phyloP scores from a whole-genome alignment of 2,797 vertebrate species.

The Parambassis ranga region DNA sequence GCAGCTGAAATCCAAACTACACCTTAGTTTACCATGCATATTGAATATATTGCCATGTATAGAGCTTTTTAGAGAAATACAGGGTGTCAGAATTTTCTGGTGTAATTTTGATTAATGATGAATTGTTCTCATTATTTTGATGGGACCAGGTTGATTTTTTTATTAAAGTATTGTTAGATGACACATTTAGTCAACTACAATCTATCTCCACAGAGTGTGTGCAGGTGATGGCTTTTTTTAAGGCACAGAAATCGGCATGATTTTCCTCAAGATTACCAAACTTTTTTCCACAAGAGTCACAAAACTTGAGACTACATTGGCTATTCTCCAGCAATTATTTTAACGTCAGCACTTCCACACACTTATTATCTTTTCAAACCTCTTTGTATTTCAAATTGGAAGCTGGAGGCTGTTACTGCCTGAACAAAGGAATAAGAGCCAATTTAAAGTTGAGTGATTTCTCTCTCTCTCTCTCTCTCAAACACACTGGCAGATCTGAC shows the following conservation, averaged over 20 bases:
- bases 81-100: too few species aligned
- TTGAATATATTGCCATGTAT: too few species aligned
- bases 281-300: conserved; percentile 2
- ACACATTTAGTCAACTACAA: not conserved
- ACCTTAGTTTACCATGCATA: too few species aligned
- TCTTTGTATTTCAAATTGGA: conserved; percentile 60
- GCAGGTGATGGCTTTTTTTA: not conserved
- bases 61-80: too few species aligned
- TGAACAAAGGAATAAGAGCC: conserved; percentile 39
- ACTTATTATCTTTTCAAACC: conserved; percentile 47
- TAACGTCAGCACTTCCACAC: conserved; percentile 25
- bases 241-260: not conserved
- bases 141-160: too few species aligned
- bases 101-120: too few species aligned
- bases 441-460: conserved; percentile 63
- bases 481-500: conserved; percentile 31
- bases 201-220: not conserved
- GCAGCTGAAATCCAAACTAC: too few species aligned
- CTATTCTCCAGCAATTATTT: conserved; percentile 32
- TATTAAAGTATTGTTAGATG: too few species aligned
- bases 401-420: conserved; percentile 27
- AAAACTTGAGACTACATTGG: conserved; percentile 18
- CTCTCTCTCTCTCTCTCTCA: conserved; percentile 35
- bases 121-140: too few species aligned
- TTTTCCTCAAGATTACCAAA: conserved; percentile 28